A percentile compares a stretch with the other conserved stretches of the same genome.
phyloP scores from a whole-genome alignment of 2,797 vertebrate species.

The Bradypodion ventrale region DNA sequence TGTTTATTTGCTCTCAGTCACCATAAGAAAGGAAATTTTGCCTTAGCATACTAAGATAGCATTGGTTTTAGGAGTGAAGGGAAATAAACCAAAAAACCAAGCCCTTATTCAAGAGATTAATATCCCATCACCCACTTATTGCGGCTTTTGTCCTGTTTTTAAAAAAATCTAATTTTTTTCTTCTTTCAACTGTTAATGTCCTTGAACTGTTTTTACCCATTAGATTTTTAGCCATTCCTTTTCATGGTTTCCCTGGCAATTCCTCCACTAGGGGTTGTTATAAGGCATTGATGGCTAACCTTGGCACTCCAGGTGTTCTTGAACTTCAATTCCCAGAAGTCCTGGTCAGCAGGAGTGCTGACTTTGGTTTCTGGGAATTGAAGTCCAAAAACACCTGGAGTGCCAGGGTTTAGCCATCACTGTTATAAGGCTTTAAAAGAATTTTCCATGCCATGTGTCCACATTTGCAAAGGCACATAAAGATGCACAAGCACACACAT shows the following conservation, averaged over 20 bases:
- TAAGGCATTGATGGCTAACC: too few species aligned
- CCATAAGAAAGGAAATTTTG: constrained; percentile 44
- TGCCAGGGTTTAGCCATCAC: too few species aligned
- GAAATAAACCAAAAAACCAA: not conserved
- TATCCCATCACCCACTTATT: constrained; percentile 13
- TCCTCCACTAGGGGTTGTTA: constrained; percentile 54
- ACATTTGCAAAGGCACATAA: not conserved
- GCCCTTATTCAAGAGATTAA: not conserved
- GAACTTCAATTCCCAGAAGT: too few species aligned
- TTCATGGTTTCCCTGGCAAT: constrained; percentile 13
- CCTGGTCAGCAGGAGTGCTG: too few species aligned
- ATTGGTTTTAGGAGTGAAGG: too few species aligned
- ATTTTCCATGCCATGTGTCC: constrained; percentile 42
- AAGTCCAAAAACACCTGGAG: too few species aligned
- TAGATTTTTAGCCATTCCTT: constrained; percentile 17
- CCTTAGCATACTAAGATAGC: fast-evolving
- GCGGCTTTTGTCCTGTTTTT: constrained; percentile 30
- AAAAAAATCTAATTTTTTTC: constrained; percentile 40
- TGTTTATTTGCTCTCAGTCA: constrained; percentile 43
- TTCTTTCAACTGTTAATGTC: constrained; percentile 32
- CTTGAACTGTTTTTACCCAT: not conserved
- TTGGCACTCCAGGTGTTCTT: too few species aligned
- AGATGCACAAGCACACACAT: not conserved
- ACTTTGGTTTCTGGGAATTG: too few species aligned
- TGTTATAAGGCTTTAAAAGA: constrained; percentile 46